phyloP scores from a whole-genome alignment of 2,888 invertebrate genomes.

The Timandra comae region DNA sequence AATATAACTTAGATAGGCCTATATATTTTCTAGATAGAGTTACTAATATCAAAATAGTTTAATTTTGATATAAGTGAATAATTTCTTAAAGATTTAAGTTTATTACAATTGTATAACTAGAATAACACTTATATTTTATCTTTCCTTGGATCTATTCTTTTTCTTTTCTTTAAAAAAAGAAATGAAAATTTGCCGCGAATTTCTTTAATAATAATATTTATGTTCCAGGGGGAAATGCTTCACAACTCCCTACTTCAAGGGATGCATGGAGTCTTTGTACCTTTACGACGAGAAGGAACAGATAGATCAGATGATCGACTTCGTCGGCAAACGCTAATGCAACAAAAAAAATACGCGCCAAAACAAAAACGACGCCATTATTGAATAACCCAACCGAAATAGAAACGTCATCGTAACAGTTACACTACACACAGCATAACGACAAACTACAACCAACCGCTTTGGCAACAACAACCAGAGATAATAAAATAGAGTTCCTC shows the following conservation, averaged over 20 bases:
- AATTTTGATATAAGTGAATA: too few relatives aligned
- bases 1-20: too few relatives aligned
- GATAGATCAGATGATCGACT: constrained; percentile 87
- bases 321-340: constrained; percentile 80
- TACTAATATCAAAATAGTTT: too few relatives aligned
- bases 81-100: too few relatives aligned
- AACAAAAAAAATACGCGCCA: too few relatives aligned
- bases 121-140: too few relatives aligned
- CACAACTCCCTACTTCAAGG: constrained; percentile 86
- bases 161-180: too few relatives aligned
- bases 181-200: too few relatives aligned
- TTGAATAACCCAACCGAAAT: constrained; percentile 41
- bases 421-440: constrained; percentile 32
- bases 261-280: constrained; percentile 85
- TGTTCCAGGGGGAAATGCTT: constrained; percentile 85
- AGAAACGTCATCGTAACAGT: constrained; percentile 30
- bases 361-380: constrained; percentile 25
- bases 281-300: constrained; percentile 83
- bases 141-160: too few relatives aligned
- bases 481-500: constrained; percentile 51
- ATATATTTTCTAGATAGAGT: too few relatives aligned
- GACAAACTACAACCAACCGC: constrained; percentile 45
- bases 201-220: constrained; percentile 21
- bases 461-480: constrained; percentile 58
- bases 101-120: too few relatives aligned